Evolutionary conservation across 2,113 vertebrate genomes (phyloP).

Genomic region (Cercocebus atys): DNA sequence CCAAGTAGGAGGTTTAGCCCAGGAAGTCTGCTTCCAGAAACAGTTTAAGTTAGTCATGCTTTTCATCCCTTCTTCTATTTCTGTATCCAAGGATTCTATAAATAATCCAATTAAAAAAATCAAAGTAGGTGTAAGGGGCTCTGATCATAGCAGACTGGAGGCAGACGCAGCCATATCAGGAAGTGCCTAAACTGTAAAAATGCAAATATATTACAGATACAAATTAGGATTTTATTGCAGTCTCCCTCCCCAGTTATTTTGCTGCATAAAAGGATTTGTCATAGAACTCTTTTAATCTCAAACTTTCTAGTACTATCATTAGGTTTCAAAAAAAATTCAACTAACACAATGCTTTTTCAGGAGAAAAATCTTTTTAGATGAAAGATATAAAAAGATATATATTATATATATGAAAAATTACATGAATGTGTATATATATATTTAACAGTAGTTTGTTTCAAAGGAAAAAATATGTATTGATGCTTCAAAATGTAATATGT

Average conservation of each 20-base stretch:
- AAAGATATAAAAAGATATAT: neutral
- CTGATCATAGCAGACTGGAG: neutral
- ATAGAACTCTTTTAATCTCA: neutral
- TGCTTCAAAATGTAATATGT: neutral
- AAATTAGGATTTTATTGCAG: neutral
- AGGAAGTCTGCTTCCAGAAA: neutral
- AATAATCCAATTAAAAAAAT: neutral
- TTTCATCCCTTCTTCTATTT: neutral
- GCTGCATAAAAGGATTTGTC: neutral
- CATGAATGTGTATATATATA: too few relatives aligned
- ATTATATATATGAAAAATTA: neutral
- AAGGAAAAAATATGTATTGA: constrained; percentile 5
- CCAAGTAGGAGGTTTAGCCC: neutral
- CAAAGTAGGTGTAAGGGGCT: neutral
- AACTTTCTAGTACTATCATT: neutral
- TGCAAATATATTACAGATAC: neutral
- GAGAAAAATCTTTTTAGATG: constrained; percentile 24
- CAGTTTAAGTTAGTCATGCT: neutral
- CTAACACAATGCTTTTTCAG: neutral
- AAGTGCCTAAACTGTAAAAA: neutral
- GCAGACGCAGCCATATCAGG: neutral
- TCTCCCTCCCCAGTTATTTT: neutral
- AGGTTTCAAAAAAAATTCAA: constrained; percentile 30
- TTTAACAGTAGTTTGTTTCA: neutral
- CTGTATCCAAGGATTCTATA: neutral